These are phyloP conservation scores for Caloenas nicobarica DNA, from an alignment of 2,113 vertebrate genomes.

Conservation along the genomic window DNA sequence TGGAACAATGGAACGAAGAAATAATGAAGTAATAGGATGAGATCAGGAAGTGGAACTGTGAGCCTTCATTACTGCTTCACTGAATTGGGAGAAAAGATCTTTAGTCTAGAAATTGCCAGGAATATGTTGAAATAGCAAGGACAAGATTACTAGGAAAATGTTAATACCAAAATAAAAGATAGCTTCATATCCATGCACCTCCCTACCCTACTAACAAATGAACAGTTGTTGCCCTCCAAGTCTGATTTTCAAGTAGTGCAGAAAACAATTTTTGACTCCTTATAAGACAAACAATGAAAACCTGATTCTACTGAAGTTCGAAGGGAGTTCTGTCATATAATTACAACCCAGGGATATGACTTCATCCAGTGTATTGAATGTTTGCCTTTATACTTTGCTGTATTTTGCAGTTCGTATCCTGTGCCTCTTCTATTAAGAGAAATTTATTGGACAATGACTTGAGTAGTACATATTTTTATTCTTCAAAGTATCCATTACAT, in stretches of 20 bases:
- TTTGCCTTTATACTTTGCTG: background rate
- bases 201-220: background rate
- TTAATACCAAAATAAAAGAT: background rate
- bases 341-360: background rate
- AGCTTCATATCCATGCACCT: background rate
- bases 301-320: background rate
- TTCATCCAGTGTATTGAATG: background rate
- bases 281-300: background rate
- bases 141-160: background rate
- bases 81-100: background rate
- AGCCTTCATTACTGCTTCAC: background rate
- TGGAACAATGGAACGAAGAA: background rate
- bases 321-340: background rate
- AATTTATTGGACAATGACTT: background rate
- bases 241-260: background rate
- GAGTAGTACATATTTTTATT: background rate
- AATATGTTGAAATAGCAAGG: background rate
- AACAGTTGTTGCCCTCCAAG: background rate
- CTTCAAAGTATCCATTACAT: background rate
- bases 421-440: background rate
- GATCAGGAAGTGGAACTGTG: background rate
- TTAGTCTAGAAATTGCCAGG: background rate
- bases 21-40: conserved; percentile 15
- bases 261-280: background rate
- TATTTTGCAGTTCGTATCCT: background rate